Evolutionary conservation across 2,888 invertebrate genomes (phyloP).

Genomic region (Chydorus sphaericus): DNA sequence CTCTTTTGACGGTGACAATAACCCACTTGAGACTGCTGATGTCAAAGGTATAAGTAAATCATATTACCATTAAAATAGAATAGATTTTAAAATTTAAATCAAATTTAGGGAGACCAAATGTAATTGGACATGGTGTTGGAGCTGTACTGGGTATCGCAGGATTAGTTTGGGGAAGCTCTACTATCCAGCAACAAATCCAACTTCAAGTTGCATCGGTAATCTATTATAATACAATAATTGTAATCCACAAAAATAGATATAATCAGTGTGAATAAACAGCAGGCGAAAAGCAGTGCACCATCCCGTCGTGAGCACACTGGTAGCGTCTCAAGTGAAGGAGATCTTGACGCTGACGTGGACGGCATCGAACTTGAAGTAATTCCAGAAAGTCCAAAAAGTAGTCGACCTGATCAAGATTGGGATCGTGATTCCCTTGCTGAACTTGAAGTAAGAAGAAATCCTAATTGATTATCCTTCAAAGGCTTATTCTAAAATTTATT

Average conservation of each 20-base stretch:
- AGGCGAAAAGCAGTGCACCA: background rate
- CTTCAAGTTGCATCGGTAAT: conserved; percentile 5
- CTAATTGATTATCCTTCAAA: background rate
- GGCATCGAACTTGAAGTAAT: conserved; percentile 60
- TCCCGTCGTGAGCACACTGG: background rate
- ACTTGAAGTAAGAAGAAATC: background rate
- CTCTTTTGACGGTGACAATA: conserved; percentile 11
- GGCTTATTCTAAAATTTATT: background rate
- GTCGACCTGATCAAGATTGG: background rate
- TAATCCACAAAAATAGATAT: too few species aligned
- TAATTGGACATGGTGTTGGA: conserved; percentile 3
- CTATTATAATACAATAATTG: background rate
- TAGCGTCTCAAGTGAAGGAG: conserved; percentile 36
- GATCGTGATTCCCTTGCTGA: background rate
- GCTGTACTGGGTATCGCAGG: conserved; percentile 5
- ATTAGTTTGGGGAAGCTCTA: conserved; percentile 3
- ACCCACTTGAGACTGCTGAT: background rate
- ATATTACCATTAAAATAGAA: background rate
- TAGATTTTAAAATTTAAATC: background rate
- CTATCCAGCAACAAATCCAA: conserved; percentile 3
- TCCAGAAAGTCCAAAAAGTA: conserved; percentile 63
- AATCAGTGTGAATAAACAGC: background rate
- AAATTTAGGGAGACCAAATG: background rate
- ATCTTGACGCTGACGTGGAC: conserved; percentile 42
- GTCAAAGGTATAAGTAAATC: background rate